A percentile compares a stretch with the other conserved stretches of the same genome.
Conservation (phyloP, 2,113 vertebrate genomes). For the Epinephelus lanceolatus region DNA sequence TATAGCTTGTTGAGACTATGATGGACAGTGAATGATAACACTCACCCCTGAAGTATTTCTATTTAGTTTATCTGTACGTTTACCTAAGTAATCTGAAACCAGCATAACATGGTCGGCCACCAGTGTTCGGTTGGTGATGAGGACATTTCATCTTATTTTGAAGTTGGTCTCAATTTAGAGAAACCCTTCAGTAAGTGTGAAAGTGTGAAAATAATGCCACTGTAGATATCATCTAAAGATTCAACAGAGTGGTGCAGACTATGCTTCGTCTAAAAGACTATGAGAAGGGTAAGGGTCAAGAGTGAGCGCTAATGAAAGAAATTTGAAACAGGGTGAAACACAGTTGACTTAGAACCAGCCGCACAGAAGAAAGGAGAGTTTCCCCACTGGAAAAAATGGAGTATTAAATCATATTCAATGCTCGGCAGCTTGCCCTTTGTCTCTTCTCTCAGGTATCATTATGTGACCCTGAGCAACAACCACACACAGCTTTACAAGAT, state of each 20-base stretch:
- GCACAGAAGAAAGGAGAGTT: not conserved
- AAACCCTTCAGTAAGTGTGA: not conserved
- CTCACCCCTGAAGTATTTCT: not conserved
- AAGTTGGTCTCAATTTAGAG: not conserved
- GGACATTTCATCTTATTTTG: not conserved
- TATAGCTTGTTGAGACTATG: not conserved
- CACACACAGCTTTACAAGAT: conserved; percentile 71
- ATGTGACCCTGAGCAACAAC: conserved; percentile 55
- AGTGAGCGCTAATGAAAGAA: not conserved
- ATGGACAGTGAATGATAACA: not conserved
- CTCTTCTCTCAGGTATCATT: conserved; percentile 49
- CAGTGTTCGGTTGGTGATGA: no score
- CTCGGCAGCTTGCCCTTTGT: conserved; percentile 51
- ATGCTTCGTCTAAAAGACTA: not conserved
- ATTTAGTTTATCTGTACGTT: no score
- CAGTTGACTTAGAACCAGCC: not conserved
- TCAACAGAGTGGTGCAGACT: not conserved
- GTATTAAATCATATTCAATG: conserved; percentile 55
- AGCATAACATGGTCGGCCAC: no score
- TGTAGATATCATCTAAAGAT: not conserved
- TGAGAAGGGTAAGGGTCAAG: not conserved
- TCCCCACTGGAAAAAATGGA: not conserved
- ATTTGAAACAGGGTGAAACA: not conserved
- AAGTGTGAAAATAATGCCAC: not conserved
- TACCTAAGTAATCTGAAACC: not conserved